Percentiles rank a stretch among this genome's conserved stretches.
Conservation (phyloP, 2,888 invertebrate genomes). For the Oscheius sp. region DNA sequence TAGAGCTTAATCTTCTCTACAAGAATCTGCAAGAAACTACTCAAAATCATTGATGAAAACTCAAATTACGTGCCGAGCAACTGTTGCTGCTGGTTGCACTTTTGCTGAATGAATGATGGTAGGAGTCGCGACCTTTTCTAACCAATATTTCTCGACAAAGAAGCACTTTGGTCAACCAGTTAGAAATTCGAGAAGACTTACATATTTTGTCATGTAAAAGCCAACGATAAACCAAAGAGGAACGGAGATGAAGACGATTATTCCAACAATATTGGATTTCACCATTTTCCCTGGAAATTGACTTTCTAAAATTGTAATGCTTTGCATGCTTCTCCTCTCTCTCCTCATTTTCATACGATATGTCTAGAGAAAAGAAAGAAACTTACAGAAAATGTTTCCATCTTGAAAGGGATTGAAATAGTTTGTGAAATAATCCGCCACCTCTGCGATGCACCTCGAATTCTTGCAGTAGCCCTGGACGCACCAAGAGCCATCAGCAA, state of each 20-base stretch:
- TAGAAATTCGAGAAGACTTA: neutral
- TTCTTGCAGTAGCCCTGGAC: constrained; percentile 88
- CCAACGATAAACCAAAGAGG: constrained; percentile 86
- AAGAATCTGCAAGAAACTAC: too few species aligned
- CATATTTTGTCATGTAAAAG: neutral
- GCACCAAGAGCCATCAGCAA: constrained; percentile 92
- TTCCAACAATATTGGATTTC: constrained; percentile 91
- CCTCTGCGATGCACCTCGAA: constrained; percentile 37
- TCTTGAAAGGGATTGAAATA: constrained; percentile 33
- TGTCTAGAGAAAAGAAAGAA: neutral
- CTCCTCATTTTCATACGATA: too few species aligned
- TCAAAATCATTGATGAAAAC: neutral
- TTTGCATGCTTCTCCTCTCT: constrained; percentile 25
- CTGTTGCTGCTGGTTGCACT: neutral
- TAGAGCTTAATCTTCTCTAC: too few species aligned
- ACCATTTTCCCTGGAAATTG: constrained; percentile 78
- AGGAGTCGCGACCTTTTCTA: too few species aligned
- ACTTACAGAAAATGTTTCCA: constrained; percentile 21
- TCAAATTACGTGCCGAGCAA: neutral
- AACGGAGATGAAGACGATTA: constrained; percentile 88
- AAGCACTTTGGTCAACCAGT: too few species aligned
- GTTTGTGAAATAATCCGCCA: constrained; percentile 39
- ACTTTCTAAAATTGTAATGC: constrained; percentile 10
- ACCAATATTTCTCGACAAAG: too few species aligned
- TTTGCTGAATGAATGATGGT: neutral